Evolutionary conservation across 2,113 vertebrate species (phyloP).

Genomic region (Agapornis roseicollis): DNA sequence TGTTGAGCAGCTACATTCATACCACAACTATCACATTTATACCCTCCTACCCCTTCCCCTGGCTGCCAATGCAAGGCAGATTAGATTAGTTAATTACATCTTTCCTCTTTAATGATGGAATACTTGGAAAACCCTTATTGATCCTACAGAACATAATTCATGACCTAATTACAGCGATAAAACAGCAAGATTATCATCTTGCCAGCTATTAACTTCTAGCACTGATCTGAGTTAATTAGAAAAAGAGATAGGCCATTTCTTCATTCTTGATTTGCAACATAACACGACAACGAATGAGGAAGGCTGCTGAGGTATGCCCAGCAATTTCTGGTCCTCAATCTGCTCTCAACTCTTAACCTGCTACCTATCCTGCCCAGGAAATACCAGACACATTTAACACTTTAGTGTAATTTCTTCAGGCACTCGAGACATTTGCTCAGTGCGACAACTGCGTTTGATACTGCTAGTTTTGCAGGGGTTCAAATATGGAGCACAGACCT

Average conservation of each 20-base stretch:
- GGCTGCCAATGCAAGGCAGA: neutral
- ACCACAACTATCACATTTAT: neutral
- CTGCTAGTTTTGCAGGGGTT: neutral
- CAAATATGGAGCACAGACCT: neutral
- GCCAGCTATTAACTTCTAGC: constrained; percentile 38
- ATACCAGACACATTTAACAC: constrained; percentile 31
- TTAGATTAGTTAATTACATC: constrained; percentile 57
- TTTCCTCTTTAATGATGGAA: constrained; percentile 55
- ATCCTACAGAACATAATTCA: constrained; percentile 56
- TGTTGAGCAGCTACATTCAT: neutral
- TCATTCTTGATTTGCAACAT: constrained; percentile 26
- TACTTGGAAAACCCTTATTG: constrained; percentile 62
- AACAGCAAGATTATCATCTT: constrained; percentile 17
- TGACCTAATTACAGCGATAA: constrained; percentile 57
- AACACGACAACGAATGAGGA: constrained; percentile 35
- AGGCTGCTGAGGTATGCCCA: constrained; percentile 7
- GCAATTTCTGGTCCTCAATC: neutral
- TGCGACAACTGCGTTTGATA: neutral
- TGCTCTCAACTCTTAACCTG: neutral
- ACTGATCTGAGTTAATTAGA: constrained; percentile 53
- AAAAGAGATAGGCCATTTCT: constrained; percentile 35
- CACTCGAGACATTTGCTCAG: neutral
- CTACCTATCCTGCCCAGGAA: constrained; percentile 9
- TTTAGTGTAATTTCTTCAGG: neutral
- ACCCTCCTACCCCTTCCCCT: constrained; percentile 34